Evolutionary conservation across 2,888 invertebrate species (phyloP).

Genomic region (Germaria angustata): DNA sequence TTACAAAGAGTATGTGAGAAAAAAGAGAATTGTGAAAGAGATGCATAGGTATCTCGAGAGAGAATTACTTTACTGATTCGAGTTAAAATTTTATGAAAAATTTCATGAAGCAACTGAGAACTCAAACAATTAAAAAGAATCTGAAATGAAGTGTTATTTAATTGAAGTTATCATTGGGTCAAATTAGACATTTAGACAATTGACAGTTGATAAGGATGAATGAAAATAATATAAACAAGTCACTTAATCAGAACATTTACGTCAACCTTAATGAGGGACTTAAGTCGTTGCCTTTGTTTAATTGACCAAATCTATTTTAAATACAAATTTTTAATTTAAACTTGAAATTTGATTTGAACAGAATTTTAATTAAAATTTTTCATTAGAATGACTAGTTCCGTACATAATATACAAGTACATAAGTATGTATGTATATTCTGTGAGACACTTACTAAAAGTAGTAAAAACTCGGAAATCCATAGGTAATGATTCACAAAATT

Average conservation of each 20-base stretch:
- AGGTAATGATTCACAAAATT: no score
- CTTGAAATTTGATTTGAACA: no score
- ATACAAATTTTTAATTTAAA: no score
- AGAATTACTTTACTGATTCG: background rate
- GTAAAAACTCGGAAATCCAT: no score
- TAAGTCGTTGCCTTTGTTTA: no score
- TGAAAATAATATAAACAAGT: background rate
- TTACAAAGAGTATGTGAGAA: background rate
- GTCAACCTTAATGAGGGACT: conserved; percentile 2
- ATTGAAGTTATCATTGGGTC: conserved; percentile 57
- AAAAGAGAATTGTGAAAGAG: conserved; percentile 5
- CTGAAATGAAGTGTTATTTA: conserved; percentile 61
- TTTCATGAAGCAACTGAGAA: background rate
- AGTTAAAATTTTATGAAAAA: background rate
- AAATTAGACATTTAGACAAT: conserved; percentile 38
- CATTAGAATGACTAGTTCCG: no score
- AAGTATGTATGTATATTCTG: no score
- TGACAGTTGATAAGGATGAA: conserved; percentile 14
- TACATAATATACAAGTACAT: no score
- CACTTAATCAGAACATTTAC: background rate
- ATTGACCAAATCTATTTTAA: no score
- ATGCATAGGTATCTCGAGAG: background rate
- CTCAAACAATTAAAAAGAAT: conserved; percentile 46
- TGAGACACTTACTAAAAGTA: no score
- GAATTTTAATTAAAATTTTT: no score